phyloP scores from a whole-genome alignment of 2,888 invertebrate genomes.

The Antheraea assamensis region DNA sequence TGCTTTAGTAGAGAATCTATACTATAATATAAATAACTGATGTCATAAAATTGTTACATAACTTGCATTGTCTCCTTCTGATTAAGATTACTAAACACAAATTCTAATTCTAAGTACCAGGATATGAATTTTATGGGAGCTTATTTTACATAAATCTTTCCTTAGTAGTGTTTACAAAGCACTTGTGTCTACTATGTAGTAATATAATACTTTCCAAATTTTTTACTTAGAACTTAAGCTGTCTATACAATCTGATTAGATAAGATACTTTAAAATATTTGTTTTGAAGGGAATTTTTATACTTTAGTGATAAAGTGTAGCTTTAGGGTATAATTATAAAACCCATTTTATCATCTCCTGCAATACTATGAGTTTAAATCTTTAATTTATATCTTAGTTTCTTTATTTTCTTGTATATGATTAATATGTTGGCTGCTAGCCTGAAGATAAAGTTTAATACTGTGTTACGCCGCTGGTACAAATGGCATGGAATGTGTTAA shows the following conservation, averaged over 20 bases:
- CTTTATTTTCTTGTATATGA: too few species aligned
- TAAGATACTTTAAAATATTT: not conserved
- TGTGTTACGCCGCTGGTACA: too few species aligned
- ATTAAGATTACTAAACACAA: not conserved
- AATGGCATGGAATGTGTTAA: too few species aligned
- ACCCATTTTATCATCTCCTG: not conserved
- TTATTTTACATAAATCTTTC: constrained; percentile 6
- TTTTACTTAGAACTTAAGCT: not conserved
- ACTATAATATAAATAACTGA: too few species aligned
- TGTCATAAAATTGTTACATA: not conserved
- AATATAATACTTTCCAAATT: not conserved
- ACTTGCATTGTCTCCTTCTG: not conserved
- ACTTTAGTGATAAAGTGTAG: not conserved
- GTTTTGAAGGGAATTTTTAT: not conserved
- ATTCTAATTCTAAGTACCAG: not conserved
- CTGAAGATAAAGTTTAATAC: too few species aligned
- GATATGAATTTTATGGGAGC: not conserved
- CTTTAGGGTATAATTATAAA: not conserved
- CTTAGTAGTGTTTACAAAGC: not conserved
- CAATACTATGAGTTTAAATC: not conserved
- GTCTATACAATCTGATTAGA: not conserved
- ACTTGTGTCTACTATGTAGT: not conserved
- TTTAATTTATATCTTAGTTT: too few species aligned
- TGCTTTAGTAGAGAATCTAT: too few species aligned
- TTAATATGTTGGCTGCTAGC: too few species aligned